Percentiles rank a stretch among this genome's conserved stretches.
These are phyloP conservation scores for Tetragonisca angustula DNA, from an alignment of 2,888 invertebrate genomes.

Conservation along the genomic window DNA sequence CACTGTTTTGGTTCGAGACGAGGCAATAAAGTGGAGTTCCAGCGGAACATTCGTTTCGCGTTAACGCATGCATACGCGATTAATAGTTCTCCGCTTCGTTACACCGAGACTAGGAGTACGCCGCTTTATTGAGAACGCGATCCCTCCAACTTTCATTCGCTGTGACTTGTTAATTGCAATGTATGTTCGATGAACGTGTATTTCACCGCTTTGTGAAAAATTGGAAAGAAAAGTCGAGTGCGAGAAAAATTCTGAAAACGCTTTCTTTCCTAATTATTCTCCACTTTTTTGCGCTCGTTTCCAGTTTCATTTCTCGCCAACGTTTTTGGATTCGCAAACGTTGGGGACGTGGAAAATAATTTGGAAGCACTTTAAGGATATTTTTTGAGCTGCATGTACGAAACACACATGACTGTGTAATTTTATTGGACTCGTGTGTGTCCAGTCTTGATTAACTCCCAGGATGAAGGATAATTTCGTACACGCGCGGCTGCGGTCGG, in stretches of 20 bases:
- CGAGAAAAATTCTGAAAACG: neutral
- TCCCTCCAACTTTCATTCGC: neutral
- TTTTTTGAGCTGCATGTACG: neutral
- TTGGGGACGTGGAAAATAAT: too few species aligned
- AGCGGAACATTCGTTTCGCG: neutral
- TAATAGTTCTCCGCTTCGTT: constrained; percentile 16
- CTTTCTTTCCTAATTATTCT: neutral
- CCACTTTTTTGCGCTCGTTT: too few species aligned
- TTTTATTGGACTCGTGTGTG: too few species aligned
- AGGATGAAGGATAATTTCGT: too few species aligned
- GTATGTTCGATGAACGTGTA: neutral
- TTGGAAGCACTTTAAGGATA: neutral
- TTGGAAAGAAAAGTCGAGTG: neutral
- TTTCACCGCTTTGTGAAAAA: neutral
- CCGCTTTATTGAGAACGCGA: constrained; percentile 17
- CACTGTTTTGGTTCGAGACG: constrained; percentile 2
- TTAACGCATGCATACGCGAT: constrained; percentile 13
- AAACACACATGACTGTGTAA: too few species aligned
- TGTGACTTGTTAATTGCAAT: neutral
- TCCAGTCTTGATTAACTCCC: too few species aligned
- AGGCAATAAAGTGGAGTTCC: neutral
- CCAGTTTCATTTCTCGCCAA: neutral
- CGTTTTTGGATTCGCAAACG: too few species aligned
- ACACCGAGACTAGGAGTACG: neutral
- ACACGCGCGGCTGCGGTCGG: too few species aligned